Evolutionary conservation across 2,888 invertebrate genomes (phyloP).

Genomic region (Drosophila neonasuta): DNA sequence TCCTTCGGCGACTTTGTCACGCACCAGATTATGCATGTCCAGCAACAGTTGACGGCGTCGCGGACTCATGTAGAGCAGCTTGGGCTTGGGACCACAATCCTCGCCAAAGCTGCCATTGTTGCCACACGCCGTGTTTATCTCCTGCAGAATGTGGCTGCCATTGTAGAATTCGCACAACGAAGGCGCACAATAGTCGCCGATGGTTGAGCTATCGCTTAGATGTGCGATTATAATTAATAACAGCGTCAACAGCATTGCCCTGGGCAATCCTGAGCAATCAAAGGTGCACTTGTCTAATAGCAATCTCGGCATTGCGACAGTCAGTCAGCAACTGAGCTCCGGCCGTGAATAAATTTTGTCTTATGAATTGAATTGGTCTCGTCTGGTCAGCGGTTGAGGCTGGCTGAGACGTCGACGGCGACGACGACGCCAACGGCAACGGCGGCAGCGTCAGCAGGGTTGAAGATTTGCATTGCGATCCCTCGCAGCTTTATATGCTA

Average conservation of each 20-base stretch:
- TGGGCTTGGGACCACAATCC: constrained; percentile 67
- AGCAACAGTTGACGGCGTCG: constrained; percentile 77
- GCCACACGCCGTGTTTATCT: constrained; percentile 74
- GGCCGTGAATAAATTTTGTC: constrained; percentile 35
- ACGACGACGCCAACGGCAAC: not conserved
- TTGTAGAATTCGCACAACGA: constrained; percentile 77
- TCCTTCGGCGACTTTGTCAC: constrained; percentile 79
- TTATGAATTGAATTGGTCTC: constrained; percentile 49
- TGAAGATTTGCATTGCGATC: constrained; percentile 11
- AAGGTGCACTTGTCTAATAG: constrained; percentile 44
- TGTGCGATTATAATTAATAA: constrained; percentile 1
- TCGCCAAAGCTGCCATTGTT: constrained; percentile 70
- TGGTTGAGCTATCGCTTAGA: not conserved
- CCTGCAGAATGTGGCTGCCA: constrained; percentile 72
- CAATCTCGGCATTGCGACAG: constrained; percentile 50
- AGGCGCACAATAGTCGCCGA: constrained; percentile 66
- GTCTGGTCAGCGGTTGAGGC: constrained; percentile 14
- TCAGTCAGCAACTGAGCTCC: constrained; percentile 48
- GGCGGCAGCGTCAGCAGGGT: not conserved
- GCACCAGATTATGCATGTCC: constrained; percentile 80
- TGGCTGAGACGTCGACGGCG: not conserved
- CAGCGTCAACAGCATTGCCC: constrained; percentile 48
- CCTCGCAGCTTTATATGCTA: constrained; percentile 7
- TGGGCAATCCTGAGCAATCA: not conserved
- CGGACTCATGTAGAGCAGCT: constrained; percentile 76